Base-by-base conservation (phyloP, 2,888 invertebrate species). In the Sericinus montela region DNA sequence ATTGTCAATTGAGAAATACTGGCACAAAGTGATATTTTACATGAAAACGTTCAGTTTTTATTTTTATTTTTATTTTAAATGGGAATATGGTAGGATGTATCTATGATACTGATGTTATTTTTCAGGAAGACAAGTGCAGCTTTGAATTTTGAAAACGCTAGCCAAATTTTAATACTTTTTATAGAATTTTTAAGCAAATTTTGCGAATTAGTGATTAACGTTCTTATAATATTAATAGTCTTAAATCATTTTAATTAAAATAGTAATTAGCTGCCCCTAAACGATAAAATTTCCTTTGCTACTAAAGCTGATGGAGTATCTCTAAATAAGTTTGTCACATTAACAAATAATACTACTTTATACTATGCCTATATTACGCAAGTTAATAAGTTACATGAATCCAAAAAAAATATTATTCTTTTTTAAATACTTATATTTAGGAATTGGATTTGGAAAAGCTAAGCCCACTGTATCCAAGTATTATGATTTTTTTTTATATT, bases 351-450 rank as follows among this genome's bases (percentile, higher is more conserved):
- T 45, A 47, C 54, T 59, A 63, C 51, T 65, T 67, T 55, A 68
- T 25, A 47, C 51, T 68, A 67, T n/a, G 11, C 61, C 72, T 76
- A 73, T 67, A 59, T 71, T 79, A 67, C 52, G 60, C 65, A 65
- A 66, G 68, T 75, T 75, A 79, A 80, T 80, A 80, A 78, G 72
- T 80, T 78, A 75, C 61, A 70, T 67, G 69, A 68, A 63, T 72
- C 67, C 65, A 65, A 69, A 67, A 60, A 64, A 67, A 23, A 28
- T 56, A 50, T 58, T 57, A 51, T 51, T 65, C 65, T 57, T 63
- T 69, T 71, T 71, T 72, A 73, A 72, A 72, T 76, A 78, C 67
- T 73, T 71, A 73, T 62, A 62, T 64, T 61, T 68, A 65, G 61
- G 65, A 72, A 52, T 54, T 54, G 32, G 39, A 40, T 53, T 48